These are phyloP conservation scores for Eustalomyia histrio DNA, from an alignment of 2,888 invertebrate genomes.

Conservation along the genomic window DNA sequence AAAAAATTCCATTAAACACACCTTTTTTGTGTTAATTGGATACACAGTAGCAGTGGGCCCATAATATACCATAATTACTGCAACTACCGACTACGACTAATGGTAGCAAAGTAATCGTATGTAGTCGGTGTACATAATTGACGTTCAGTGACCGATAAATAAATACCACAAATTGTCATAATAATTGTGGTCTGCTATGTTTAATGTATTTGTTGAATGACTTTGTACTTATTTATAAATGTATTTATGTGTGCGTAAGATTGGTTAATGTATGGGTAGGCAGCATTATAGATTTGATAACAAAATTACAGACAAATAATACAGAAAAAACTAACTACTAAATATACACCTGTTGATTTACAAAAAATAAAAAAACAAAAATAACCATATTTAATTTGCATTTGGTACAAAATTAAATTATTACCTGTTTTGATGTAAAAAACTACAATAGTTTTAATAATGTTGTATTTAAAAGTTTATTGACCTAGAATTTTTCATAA, in stretches of 20 bases:
- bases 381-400: not conserved
- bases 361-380: conserved; percentile 13
- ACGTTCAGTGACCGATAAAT: conserved; percentile 62
- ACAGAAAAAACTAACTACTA: not conserved
- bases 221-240: too few species aligned
- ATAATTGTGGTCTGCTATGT: conserved; percentile 57
- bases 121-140: conserved; percentile 14
- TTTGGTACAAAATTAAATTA: not conserved
- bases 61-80: not conserved
- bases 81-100: not conserved
- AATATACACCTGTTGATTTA: conserved; percentile 40
- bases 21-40: conserved; percentile 11
- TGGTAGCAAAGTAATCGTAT: not conserved
- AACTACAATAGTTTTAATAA: not conserved
- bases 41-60: not conserved
- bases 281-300: conserved; percentile 49
- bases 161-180: conserved; percentile 61
- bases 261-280: conserved; percentile 33
- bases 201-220: not conserved
- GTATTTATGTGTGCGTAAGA: conserved; percentile 11
- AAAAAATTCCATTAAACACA: conserved; percentile 19
- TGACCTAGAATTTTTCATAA: conserved; percentile 3
- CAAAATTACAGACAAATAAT: conserved; percentile 26
- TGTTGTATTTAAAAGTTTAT: not conserved
- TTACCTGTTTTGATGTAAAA: not conserved